Percentiles rank a stretch among this genome's conserved stretches.
These are phyloP conservation scores for Ochotona princeps DNA, from an alignment of 2,113 vertebrate species.

Conservation along the genomic window DNA sequence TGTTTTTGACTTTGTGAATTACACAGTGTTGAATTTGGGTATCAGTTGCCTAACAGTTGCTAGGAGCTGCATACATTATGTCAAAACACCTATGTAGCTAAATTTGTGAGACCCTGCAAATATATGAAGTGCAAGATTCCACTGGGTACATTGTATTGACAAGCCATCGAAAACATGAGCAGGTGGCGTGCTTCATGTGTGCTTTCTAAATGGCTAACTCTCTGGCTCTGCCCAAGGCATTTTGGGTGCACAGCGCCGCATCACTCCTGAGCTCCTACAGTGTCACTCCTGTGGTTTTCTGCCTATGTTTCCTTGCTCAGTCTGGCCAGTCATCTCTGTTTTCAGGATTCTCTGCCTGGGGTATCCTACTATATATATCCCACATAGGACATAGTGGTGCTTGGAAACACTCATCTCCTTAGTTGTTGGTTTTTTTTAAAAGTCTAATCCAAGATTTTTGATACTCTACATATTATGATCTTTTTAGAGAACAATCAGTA, in stretches of 20 bases:
- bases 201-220: slow-evolving; percentile 21
- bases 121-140: neutral
- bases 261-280: neutral
- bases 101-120: slow-evolving; percentile 21
- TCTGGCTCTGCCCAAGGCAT: neutral
- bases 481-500: slow-evolving; percentile 64
- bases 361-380: slow-evolving; percentile 26
- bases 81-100: neutral
- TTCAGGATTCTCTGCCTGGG: slow-evolving; percentile 29
- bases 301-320: slow-evolving; percentile 30
- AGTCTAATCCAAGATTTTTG: slow-evolving; percentile 53
- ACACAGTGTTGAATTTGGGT: slow-evolving; percentile 45
- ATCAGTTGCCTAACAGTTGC: slow-evolving; percentile 59
- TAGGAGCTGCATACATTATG: neutral
- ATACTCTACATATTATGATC: slow-evolving; percentile 58
- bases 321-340: neutral
- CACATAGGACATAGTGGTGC: slow-evolving; percentile 60
- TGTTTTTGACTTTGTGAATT: slow-evolving; percentile 32
- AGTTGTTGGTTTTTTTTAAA: slow-evolving; percentile 60
- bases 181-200: slow-evolving; percentile 34
- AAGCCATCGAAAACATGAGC: neutral
- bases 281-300: slow-evolving; percentile 7
- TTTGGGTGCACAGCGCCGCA: neutral
- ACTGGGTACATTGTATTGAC: neutral
- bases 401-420: slow-evolving; percentile 59